Percentiles rank a stretch among this genome's conserved stretches.
Conservation (phyloP, 2,797 vertebrate genomes). For the Leuciscus waleckii region DNA sequence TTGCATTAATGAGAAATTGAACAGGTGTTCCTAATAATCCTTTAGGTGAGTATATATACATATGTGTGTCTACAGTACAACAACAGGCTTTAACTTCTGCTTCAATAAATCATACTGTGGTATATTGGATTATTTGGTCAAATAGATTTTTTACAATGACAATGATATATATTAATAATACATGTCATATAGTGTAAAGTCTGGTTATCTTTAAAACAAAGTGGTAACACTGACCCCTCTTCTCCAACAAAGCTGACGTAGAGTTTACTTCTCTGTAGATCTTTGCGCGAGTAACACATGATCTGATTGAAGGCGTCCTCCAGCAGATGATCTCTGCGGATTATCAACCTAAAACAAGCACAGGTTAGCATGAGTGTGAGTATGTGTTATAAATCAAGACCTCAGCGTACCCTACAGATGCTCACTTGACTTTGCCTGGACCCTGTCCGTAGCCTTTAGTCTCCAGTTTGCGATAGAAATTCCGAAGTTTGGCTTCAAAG, state of each 20-base stretch:
- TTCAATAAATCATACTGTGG: neutral
- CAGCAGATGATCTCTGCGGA: constrained; percentile 94
- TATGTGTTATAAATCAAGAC: neutral
- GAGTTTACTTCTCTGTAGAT: constrained; percentile 95
- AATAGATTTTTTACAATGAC: neutral
- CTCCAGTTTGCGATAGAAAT: constrained; percentile 97
- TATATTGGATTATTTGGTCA: neutral
- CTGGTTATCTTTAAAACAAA: neutral
- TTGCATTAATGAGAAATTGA: too few species aligned
- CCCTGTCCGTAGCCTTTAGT: constrained; percentile 98
- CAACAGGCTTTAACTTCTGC: neutral
- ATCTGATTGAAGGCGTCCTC: constrained; percentile 99
- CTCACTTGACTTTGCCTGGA: constrained; percentile 96
- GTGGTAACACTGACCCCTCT: constrained; percentile 87
- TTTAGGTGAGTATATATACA: too few species aligned
- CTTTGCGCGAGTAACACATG: constrained; percentile 98
- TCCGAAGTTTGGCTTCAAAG: constrained; percentile 96
- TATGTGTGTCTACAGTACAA: neutral
- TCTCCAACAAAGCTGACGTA: constrained; percentile 97
- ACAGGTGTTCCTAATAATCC: too few species aligned
- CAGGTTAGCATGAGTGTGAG: neutral
- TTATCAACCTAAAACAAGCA: constrained; percentile 84
- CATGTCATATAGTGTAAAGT: neutral
- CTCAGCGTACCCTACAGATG: neutral
- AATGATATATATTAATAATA: too few species aligned